phyloP scores from a whole-genome alignment of 2,113 vertebrate species.

The Mormyrus iriodes region DNA sequence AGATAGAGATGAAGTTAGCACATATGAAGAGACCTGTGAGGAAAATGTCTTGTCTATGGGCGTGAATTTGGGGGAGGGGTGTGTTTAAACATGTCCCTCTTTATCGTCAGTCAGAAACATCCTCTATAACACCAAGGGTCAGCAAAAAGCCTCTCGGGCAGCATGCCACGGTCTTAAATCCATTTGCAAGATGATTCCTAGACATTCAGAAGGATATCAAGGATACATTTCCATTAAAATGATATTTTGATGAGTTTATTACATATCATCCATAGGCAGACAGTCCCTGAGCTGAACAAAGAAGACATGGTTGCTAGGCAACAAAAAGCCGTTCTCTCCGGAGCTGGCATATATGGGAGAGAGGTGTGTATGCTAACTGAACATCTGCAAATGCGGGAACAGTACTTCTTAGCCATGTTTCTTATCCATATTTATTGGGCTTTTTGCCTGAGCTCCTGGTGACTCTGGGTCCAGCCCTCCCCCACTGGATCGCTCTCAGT shows the following conservation, averaged over 20 bases:
- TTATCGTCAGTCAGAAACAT: background rate
- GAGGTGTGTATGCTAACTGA: background rate
- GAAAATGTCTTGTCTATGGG: background rate
- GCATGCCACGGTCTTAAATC: background rate
- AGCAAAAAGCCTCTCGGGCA: background rate
- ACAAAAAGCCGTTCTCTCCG: background rate
- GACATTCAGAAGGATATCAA: background rate
- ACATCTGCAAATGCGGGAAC: background rate
- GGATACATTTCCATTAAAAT: conserved; percentile 1
- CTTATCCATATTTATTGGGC: background rate
- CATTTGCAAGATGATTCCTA: background rate
- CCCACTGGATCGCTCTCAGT: background rate
- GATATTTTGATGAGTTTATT: conserved; percentile 1
- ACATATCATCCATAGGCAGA: background rate
- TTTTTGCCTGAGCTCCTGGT: background rate
- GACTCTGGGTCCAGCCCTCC: background rate
- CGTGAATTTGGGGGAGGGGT: background rate
- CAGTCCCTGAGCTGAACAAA: background rate
- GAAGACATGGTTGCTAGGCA: background rate
- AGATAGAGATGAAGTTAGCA: background rate
- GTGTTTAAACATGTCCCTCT: background rate
- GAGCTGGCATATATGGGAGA: background rate
- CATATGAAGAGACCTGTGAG: background rate
- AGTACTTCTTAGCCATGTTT: background rate
- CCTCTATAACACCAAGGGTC: background rate